Conservation (phyloP, 2,113 vertebrate species). For the Hippocampus zosterae region DNA sequence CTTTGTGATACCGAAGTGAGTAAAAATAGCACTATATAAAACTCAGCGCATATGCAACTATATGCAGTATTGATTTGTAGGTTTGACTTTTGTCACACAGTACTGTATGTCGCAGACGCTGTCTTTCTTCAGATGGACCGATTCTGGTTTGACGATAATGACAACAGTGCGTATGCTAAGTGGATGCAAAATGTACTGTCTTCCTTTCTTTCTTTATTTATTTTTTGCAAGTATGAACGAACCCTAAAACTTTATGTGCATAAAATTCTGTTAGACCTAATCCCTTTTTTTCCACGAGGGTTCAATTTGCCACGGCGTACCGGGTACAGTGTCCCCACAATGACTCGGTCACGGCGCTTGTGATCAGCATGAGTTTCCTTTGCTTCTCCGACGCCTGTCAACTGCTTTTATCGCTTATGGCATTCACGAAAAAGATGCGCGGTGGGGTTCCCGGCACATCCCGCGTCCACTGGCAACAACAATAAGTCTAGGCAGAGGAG, state of each 20-base stretch:
- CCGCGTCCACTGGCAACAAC: slow-evolving; percentile 62
- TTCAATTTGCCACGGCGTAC: background rate
- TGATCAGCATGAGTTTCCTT: slow-evolving; percentile 34
- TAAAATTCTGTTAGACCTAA: no score
- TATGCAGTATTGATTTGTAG: background rate
- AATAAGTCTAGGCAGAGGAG: slow-evolving; percentile 52
- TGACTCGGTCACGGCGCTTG: background rate
- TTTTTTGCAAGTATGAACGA: no score
- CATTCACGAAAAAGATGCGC: slow-evolving; percentile 62
- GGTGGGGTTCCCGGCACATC: slow-evolving; percentile 68
- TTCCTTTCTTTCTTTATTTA: no score
- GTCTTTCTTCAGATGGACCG: background rate
- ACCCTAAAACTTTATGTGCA: no score
- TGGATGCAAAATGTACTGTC: no score
- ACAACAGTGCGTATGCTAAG: no score
- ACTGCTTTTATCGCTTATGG: slow-evolving; percentile 48
- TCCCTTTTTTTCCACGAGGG: background rate
- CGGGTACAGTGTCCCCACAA: background rate
- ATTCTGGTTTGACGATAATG: background rate
- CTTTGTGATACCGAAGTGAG: background rate
- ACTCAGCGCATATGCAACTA: background rate
- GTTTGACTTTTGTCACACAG: background rate
- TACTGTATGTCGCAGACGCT: background rate
- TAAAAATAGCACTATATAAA: background rate
- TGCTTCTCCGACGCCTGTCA: slow-evolving; percentile 41